Percentiles rank a stretch among this genome's conserved stretches.
These are phyloP conservation scores for Heliconius ismenius DNA, from an alignment of 2,888 invertebrate species.

Conservation along the genomic window DNA sequence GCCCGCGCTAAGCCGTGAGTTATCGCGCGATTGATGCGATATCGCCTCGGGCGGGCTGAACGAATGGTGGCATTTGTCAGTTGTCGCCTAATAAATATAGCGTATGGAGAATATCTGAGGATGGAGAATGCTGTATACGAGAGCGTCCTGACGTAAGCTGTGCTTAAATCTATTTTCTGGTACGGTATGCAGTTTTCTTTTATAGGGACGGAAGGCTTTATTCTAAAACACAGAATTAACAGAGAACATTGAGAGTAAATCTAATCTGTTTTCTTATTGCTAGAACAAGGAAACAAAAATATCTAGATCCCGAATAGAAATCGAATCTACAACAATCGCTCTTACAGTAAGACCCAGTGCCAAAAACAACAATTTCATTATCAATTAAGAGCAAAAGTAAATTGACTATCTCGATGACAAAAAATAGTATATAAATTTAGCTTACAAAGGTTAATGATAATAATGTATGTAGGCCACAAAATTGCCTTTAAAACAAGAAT, in stretches of 20 bases:
- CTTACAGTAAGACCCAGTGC: no score
- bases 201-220: not conserved
- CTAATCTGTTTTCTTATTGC: no score
- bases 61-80: conserved; percentile 38
- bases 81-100: conserved; percentile 36
- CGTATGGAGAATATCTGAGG: conserved; percentile 37
- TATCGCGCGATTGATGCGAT: conserved; percentile 35
- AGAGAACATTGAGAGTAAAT: no score
- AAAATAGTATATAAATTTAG: conserved; percentile 15
- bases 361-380: no score
- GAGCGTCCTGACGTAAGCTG: conserved; percentile 16
- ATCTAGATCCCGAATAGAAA: no score
- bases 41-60: conserved; percentile 33
- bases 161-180: not conserved
- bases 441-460: conserved; percentile 17
- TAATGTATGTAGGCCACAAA: conserved; percentile 20
- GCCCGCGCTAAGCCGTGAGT: conserved; percentile 31
- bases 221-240: no score
- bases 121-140: conserved; percentile 26
- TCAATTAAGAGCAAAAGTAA: not conserved
- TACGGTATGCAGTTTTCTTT: not conserved
- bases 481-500: conserved; percentile 14
- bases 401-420: conserved; percentile 14
- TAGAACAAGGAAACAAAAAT: no score
- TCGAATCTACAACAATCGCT: no score